phyloP scores from a whole-genome alignment of 2,888 invertebrate species.

The Eustalomyia histrio region DNA sequence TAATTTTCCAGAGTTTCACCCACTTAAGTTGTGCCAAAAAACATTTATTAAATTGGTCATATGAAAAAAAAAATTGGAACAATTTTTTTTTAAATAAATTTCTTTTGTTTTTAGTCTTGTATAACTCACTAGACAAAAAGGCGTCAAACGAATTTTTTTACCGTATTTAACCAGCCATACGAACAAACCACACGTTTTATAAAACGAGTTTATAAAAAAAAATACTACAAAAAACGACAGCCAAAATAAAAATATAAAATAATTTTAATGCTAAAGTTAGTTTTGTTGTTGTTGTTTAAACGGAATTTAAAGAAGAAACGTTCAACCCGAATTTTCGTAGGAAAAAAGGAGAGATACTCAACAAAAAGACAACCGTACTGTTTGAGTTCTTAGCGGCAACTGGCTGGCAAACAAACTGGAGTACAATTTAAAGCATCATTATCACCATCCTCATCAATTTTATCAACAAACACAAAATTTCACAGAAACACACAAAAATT shows the following conservation, averaged over 20 bases:
- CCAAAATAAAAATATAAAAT: background rate
- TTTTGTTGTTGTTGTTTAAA: background rate
- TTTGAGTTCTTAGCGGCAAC: conserved; percentile 64
- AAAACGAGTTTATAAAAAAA: conserved; percentile 21
- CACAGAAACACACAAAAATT: conserved; percentile 5
- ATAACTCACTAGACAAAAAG: conserved; percentile 56
- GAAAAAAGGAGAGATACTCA: conserved; percentile 6
- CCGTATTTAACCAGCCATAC: conserved; percentile 51
- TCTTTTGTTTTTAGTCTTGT: conserved; percentile 33
- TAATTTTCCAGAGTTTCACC: conserved; percentile 36
- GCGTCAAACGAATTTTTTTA: conserved; percentile 49
- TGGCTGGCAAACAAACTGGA: conserved; percentile 50
- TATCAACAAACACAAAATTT: background rate
- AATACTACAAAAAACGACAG: conserved; percentile 11
- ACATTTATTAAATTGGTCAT: conserved; percentile 56
- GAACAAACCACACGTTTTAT: conserved; percentile 52
- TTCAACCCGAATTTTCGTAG: conserved; percentile 40
- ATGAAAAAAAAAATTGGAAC: conserved; percentile 35
- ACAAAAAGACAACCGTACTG: conserved; percentile 46
- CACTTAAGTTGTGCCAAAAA: conserved; percentile 60
- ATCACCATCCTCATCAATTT: conserved; percentile 17
- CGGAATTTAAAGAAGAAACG: background rate
- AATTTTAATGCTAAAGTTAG: background rate
- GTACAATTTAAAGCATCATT: conserved; percentile 50
- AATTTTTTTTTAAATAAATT: conserved; percentile 11